Evolutionary conservation across 2,888 invertebrate species (phyloP).

Genomic region (Romanomermis culicivorax): DNA sequence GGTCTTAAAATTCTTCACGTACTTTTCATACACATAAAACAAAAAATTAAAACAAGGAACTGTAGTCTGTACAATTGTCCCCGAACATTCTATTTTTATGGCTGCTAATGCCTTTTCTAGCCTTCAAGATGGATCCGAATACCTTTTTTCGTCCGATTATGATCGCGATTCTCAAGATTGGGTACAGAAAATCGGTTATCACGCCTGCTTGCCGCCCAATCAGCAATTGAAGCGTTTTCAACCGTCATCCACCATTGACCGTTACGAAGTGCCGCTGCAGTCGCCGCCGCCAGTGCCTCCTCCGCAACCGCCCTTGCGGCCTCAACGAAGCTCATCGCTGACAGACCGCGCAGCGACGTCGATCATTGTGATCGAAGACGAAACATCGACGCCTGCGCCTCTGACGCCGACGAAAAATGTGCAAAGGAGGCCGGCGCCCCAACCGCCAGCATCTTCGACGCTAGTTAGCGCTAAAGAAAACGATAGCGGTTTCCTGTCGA

Average conservation of each 20-base stretch:
- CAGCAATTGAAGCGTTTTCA: constrained; percentile 65
- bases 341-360: background rate
- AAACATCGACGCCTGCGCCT: background rate
- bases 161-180: constrained; percentile 38
- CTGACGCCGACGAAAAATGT: background rate
- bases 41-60: too few relatives aligned
- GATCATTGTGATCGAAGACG: background rate
- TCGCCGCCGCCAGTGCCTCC: background rate
- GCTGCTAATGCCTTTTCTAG: too few relatives aligned
- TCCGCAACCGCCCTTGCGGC: background rate
- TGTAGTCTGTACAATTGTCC: too few relatives aligned
- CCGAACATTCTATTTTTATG: too few relatives aligned
- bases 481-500: constrained; percentile 8
- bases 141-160: constrained; percentile 56
- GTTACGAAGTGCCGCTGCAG: background rate
- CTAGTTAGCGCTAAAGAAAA: background rate
- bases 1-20: too few relatives aligned
- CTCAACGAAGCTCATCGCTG: background rate
- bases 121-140: constrained; percentile 66
- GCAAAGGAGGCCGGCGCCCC: background rate
- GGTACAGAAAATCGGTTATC: constrained; percentile 59
- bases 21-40: too few relatives aligned
- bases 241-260: constrained; percentile 9
- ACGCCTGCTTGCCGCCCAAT: constrained; percentile 68
- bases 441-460: background rate